Base-by-base conservation (phyloP, 2,888 invertebrate genomes). In the Ashinkailepas kermadecensis region DNA sequence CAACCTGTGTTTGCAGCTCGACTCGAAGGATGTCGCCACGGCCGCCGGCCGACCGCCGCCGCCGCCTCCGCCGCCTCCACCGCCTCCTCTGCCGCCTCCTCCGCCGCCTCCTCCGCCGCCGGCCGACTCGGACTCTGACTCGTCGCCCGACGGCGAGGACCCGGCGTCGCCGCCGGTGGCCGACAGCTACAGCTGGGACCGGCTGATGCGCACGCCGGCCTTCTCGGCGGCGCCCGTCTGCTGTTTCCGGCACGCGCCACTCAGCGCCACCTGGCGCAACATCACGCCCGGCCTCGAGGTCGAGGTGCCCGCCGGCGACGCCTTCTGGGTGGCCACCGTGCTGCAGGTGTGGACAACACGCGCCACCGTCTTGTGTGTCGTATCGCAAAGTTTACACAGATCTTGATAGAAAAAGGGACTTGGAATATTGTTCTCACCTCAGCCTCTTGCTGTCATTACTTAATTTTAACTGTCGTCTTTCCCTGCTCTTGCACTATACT, bases 321-420 rank as follows among this genome's bases (percentile, higher is more conserved):
- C 39, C 54, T 74, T 39, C 74, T 74, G 74, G 74, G 21, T 54
- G 54, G 74, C 54, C 9, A 54, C 74, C 81, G 82, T 78, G 94
- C 95, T 86, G 95, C 94, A 25, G 98, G 95, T 89, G 99, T 98
- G 99, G 39, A 39, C 39, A 39, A 39, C 39, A 39, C 39, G 39
- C 4, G 39, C 39, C 4, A 39, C 39, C 39, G 39, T 39, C 39
- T 39, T 39, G 39, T 39, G 39, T 39, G 4, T 39, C 2, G 39
- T 39, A 39, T 39, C 39, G 39, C 39, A 39, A 39, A 39, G 39
- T 39, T 39, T 1, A 39, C 39, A 39, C 39, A 39, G 39, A 1
- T 39, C 2, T 1, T 39, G 4, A 39, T 39, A 39, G 39, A 39
- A 39, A 39, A 39, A 1, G 1, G 39, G 39, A 39, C 39, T 39